Base-by-base conservation (phyloP, 2,888 invertebrate genomes). In the Panorpa germanica region DNA sequence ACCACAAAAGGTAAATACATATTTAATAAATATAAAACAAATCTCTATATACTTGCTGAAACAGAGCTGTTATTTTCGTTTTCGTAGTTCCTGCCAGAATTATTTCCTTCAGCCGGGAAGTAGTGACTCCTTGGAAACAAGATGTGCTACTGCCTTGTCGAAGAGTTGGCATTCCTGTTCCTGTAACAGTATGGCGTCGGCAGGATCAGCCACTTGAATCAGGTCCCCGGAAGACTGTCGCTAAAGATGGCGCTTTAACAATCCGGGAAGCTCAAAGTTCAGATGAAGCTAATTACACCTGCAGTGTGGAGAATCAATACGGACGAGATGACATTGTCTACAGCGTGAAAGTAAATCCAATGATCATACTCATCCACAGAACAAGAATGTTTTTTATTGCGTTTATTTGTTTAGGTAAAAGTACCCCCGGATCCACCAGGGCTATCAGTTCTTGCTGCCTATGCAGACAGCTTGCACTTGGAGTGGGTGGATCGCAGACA, bases 271-370 rank as follows among this genome's bases (percentile, higher is more conserved):
- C 49, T 19, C 80, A 82, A 48, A 72, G 73, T 39, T 69, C 70
- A 13, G 88, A 90, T 52, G 78, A 78, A 40, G 86, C 83, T 9
- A 88, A 88, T 56, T 91, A 88, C 52, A 82, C 85, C 1, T 91
- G 90, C 47, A 59, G 65, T 19, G 85, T 85, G 1, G 80, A 82
- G 45, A 90, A 91, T 49, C 63, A 65, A 7, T 72, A 81, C 53
- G 85, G 85, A 3, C 68, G 68, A 32, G 86, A 85, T 51, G 76
- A 78, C 43, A 81, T 86, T 35, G 68, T 74, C 1, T 85, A 85
- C 50, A 67, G 67, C 33, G 63, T 80, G 13, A 70, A n/a, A n/a
- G n/a, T n/a, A n/a, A n/a, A n/a, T n/a, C n/a, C n/a, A n/a, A n/a
- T n/a, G n/a, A n/a, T n/a, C n/a, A n/a, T n/a, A n/a, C n/a, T n/a